phyloP scores from a whole-genome alignment of 30 jellyfish, hydroid and myxozoan species.

The Turritopsis rubra region DNA sequence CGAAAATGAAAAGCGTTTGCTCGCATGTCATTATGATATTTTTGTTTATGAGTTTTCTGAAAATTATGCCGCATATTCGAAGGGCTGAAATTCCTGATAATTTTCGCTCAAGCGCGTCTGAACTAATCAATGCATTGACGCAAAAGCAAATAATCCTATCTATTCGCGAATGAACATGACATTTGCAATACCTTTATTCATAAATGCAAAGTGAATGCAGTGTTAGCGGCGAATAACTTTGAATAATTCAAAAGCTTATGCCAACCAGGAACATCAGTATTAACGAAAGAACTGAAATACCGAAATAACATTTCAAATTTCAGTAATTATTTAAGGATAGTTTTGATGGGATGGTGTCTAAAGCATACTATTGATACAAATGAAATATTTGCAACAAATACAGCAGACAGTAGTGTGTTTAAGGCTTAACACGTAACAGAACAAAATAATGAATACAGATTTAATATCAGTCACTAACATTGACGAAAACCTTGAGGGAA shows the following conservation, averaged over 20 bases:
- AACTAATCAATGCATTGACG: not conserved
- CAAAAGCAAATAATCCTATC: not conserved
- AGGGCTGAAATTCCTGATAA: conserved; percentile 1
- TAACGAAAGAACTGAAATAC: not conserved
- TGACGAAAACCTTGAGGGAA: not conserved
- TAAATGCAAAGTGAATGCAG: not conserved
- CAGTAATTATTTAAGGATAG: not conserved
- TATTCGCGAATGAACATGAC: not conserved
- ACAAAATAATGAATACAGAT: not conserved
- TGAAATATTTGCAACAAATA: not conserved
- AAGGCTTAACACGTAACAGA: not conserved
- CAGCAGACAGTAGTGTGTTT: too few relatives aligned
- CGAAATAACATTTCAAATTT: not conserved
- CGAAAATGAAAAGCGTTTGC: too few relatives aligned
- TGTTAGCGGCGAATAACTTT: not conserved
- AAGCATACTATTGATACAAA: not conserved
- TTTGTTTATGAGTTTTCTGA: too few relatives aligned
- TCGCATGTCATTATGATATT: too few relatives aligned
- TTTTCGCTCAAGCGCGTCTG: not conserved
- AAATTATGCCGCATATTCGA: not conserved
- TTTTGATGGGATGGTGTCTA: not conserved
- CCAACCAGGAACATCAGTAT: not conserved
- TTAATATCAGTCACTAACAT: not conserved
- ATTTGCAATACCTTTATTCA: not conserved
- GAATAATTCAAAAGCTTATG: not conserved